A percentile compares a stretch with the other conserved stretches of the same genome.
These are phyloP conservation scores for Drosophila neutralis DNA, from an alignment of 2,888 invertebrate genomes.

Conservation along the genomic window DNA sequence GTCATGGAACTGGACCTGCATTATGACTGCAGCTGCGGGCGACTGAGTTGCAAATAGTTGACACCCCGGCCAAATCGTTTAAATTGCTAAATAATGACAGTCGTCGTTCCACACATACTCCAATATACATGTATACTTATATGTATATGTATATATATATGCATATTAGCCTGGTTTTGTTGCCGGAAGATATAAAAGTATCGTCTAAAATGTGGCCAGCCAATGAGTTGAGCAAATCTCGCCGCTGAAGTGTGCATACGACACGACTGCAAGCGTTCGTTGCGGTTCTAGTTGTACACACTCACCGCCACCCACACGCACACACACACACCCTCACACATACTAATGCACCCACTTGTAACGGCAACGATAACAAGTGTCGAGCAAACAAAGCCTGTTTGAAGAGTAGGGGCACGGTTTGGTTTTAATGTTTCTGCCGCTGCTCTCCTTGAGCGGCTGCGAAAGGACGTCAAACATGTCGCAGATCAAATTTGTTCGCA, in stretches of 20 bases:
- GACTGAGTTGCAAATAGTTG: constrained; percentile 68
- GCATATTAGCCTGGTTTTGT: constrained; percentile 34
- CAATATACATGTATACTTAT: not conserved
- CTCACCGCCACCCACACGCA: constrained; percentile 33
- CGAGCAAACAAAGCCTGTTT: constrained; percentile 59
- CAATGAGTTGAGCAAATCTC: constrained; percentile 52
- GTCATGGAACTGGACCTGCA: constrained; percentile 7
- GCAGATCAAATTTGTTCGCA: constrained; percentile 9
- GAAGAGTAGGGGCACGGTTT: constrained; percentile 3
- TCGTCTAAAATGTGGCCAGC: constrained; percentile 59
- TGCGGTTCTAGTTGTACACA: constrained; percentile 41
- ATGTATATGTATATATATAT: not conserved
- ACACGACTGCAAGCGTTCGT: constrained; percentile 52
- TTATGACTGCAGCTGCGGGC: constrained; percentile 45
- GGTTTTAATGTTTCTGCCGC: constrained; percentile 6
- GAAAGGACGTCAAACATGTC: constrained; percentile 57
- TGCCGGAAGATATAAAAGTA: constrained; percentile 64
- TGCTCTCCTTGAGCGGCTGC: constrained; percentile 39
- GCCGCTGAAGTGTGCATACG: constrained; percentile 75
- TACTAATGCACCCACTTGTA: constrained; percentile 5
- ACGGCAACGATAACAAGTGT: constrained; percentile 69
- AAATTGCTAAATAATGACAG: constrained; percentile 75
- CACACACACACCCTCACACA: constrained; percentile 23
- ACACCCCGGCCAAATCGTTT: constrained; percentile 69
- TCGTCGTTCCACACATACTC: constrained; percentile 38